Percentiles rank a stretch among this genome's conserved stretches.
phyloP scores from a whole-genome alignment of 2,797 vertebrate genomes.

The Syngnathus acus region DNA sequence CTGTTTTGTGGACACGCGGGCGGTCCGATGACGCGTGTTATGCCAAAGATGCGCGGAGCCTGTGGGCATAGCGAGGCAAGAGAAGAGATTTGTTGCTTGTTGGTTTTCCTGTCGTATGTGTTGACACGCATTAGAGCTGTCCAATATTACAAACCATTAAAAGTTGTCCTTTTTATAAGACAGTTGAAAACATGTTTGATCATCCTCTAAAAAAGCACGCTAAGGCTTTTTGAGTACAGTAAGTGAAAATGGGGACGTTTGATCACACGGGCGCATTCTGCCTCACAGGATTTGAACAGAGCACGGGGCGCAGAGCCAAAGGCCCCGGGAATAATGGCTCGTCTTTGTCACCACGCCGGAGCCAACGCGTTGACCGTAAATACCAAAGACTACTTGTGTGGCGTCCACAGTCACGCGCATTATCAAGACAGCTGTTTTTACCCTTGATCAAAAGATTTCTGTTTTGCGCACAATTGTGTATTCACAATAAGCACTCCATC shows the following conservation, averaged over 20 bases:
- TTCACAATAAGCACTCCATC: neutral
- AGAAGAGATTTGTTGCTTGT: neutral
- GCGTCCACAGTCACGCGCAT: constrained; percentile 14
- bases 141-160: neutral
- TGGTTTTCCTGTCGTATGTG: no score
- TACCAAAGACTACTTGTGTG: constrained; percentile 34
- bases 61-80: neutral
- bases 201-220: constrained; percentile 2
- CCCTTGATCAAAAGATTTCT: neutral
- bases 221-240: constrained; percentile 19
- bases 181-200: neutral
- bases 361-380: constrained; percentile 61
- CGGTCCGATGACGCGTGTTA: constrained; percentile 30
- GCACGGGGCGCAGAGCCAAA: constrained; percentile 58
- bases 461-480: neutral
- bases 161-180: neutral
- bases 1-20: constrained; percentile 55
- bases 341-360: constrained; percentile 61
- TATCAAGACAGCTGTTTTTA: constrained; percentile 12
- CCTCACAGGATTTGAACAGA: constrained; percentile 58
- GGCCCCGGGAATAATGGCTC: constrained; percentile 55
- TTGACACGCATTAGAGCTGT: neutral
- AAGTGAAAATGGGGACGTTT: constrained; percentile 47
- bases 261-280: constrained; percentile 52
- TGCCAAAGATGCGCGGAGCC: neutral